These are phyloP conservation scores for Loripinus fragilis DNA, from an alignment of 2,888 invertebrate genomes.

Conservation along the genomic window DNA sequence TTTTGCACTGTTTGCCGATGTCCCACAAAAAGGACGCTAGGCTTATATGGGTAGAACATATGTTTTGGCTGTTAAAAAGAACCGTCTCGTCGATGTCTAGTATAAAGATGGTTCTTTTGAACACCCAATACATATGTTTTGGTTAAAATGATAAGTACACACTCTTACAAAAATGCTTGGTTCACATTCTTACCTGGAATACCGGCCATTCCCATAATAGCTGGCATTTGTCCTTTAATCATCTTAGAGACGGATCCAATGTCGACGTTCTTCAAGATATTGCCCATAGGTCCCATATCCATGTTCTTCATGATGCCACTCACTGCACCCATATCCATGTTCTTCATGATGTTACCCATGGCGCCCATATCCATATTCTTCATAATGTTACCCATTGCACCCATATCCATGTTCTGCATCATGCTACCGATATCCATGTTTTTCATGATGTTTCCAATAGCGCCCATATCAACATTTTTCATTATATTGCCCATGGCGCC, in stretches of 20 bases:
- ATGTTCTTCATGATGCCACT: constrained; percentile 40
- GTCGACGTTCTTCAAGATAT: constrained; percentile 40
- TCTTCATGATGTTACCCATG: constrained; percentile 49
- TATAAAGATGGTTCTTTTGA: too few relatives aligned
- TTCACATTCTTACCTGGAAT: too few relatives aligned
- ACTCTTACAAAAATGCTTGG: too few relatives aligned
- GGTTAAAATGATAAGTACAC: too few relatives aligned
- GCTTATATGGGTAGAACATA: too few relatives aligned
- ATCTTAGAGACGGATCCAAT: constrained; percentile 10
- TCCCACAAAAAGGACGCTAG: too few relatives aligned
- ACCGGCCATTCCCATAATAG: not conserved
- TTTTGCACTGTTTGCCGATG: too few relatives aligned
- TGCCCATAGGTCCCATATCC: constrained; percentile 31
- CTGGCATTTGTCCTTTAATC: not conserved
- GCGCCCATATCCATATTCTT: constrained; percentile 41
- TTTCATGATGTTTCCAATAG: constrained; percentile 48
- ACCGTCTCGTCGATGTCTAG: too few relatives aligned
- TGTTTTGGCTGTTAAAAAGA: too few relatives aligned
- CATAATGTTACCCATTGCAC: constrained; percentile 23
- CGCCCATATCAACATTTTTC: constrained; percentile 48
- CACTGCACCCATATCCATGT: constrained; percentile 44
- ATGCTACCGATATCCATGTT: constrained; percentile 43
- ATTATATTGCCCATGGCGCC: constrained; percentile 42
- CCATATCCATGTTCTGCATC: constrained; percentile 40
- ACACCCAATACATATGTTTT: too few relatives aligned